Percentiles rank a stretch among this genome's conserved stretches.
Evolutionary conservation across 2,888 invertebrate genomes (phyloP).

Genomic region (Trachelus troglodyta): DNA sequence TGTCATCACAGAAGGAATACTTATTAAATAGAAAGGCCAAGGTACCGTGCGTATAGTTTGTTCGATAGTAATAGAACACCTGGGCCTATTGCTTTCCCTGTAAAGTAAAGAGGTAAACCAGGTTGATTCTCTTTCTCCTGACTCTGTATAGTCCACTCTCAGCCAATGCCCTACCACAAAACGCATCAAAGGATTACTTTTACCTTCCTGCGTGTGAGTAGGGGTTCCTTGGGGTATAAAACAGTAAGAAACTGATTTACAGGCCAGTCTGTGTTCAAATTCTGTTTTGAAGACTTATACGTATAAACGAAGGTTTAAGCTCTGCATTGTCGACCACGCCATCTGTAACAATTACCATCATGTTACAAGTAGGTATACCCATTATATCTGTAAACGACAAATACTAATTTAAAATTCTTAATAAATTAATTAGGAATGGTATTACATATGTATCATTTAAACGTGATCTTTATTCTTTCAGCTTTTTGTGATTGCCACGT

Average conservation of each 20-base stretch:
- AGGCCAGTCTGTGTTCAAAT: conserved; percentile 50
- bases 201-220: conserved; percentile 52
- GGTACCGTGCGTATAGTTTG: conserved; percentile 2
- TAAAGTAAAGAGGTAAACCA: conserved; percentile 55
- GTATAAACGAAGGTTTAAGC: background rate
- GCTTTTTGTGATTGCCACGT: conserved; percentile 38
- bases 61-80: conserved; percentile 23
- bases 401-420: background rate
- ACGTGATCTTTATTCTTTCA: conserved; percentile 15
- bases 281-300: conserved; percentile 29
- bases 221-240: conserved; percentile 58
- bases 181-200: conserved; percentile 49
- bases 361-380: conserved; percentile 45
- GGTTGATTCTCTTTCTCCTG: conserved; percentile 57
- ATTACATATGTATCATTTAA: background rate
- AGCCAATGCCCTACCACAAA: conserved; percentile 55
- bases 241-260: conserved; percentile 49
- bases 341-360: conserved; percentile 11
- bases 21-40: background rate
- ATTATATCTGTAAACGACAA: background rate
- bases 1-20: background rate
- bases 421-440: background rate
- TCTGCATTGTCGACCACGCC: background rate
- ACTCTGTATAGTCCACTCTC: conserved; percentile 51
- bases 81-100: conserved; percentile 50